Evolutionary conservation across 2,888 invertebrate genomes (phyloP).

Genomic region (Odontocolon sp.): DNA sequence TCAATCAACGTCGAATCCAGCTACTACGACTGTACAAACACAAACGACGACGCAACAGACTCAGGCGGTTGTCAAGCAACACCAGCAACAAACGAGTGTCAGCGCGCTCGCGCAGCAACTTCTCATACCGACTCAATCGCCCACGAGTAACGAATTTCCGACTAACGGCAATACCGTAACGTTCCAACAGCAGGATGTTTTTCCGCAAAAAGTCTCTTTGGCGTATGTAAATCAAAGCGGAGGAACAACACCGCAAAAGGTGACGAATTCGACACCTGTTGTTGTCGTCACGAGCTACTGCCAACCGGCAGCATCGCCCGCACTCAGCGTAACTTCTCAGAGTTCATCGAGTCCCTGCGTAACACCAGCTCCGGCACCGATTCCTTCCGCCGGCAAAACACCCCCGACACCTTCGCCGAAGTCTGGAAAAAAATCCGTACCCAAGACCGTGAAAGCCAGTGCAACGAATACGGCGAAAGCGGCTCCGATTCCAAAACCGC

Average conservation of each 20-base stretch:
- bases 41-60: slow-evolving; percentile 72
- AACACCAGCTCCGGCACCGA: slow-evolving; percentile 82
- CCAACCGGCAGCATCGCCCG: slow-evolving; percentile 83
- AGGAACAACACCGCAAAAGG: slow-evolving; percentile 75
- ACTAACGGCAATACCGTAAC: slow-evolving; percentile 68
- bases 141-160: slow-evolving; percentile 70
- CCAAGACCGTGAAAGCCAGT: slow-evolving; percentile 84
- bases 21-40: slow-evolving; percentile 74
- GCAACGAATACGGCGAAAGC: slow-evolving; percentile 84
- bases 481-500: slow-evolving; percentile 85
- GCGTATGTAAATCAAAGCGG: slow-evolving; percentile 82
- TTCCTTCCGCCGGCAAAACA: slow-evolving; percentile 81
- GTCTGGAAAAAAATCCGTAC: slow-evolving; percentile 80
- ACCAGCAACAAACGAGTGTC: slow-evolving; percentile 69
- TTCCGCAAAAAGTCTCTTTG: slow-evolving; percentile 82
- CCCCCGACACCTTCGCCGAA: slow-evolving; percentile 79
- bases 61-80: slow-evolving; percentile 61
- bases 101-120: slow-evolving; percentile 75
- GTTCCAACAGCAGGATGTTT: slow-evolving; percentile 74
- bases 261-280: slow-evolving; percentile 81
- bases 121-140: slow-evolving; percentile 72
- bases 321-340: slow-evolving; percentile 83
- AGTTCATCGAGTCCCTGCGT: slow-evolving; percentile 84
- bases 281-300: slow-evolving; percentile 84
- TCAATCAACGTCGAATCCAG: slow-evolving; percentile 65